These are phyloP conservation scores for Tiaroga cobitis DNA, from an alignment of 2,797 vertebrate genomes.

Conservation along the genomic window DNA sequence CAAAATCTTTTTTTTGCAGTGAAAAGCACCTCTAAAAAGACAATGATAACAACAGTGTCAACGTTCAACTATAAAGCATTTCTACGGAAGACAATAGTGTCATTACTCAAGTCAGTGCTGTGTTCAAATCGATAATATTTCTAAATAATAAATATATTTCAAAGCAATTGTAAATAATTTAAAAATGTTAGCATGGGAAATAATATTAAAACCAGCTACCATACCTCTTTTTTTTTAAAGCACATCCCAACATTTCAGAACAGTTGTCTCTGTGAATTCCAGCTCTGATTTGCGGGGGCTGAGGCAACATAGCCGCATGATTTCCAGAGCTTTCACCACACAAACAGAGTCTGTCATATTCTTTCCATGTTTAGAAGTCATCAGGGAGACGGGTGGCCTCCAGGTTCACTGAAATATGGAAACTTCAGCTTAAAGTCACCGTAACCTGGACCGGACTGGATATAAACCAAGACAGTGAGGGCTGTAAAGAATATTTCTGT, in stretches of 20 bases:
- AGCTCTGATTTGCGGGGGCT: slow-evolving; percentile 44
- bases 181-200: neutral
- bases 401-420: neutral
- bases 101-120: neutral
- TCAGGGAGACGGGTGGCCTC: slow-evolving; percentile 40
- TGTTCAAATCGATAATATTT: neutral
- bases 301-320: slow-evolving; percentile 31
- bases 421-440: slow-evolving; percentile 49
- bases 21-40: neutral
- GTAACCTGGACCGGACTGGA: slow-evolving; percentile 54
- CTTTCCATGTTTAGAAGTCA: slow-evolving; percentile 36
- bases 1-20: neutral
- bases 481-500: slow-evolving; percentile 43
- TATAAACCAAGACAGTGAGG: slow-evolving; percentile 57
- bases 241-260: neutral
- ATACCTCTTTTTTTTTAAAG: neutral
- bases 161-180: neutral
- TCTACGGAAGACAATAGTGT: neutral
- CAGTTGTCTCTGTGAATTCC: slow-evolving; percentile 19
- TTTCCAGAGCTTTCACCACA: slow-evolving; percentile 39
- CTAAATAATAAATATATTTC: neutral
- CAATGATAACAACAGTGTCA: neutral
- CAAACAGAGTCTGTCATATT: slow-evolving; percentile 38
- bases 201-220: neutral
- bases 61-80: neutral